These are phyloP conservation scores for Momotus momota DNA, from an alignment of 2,797 vertebrate species.

Conservation along the genomic window DNA sequence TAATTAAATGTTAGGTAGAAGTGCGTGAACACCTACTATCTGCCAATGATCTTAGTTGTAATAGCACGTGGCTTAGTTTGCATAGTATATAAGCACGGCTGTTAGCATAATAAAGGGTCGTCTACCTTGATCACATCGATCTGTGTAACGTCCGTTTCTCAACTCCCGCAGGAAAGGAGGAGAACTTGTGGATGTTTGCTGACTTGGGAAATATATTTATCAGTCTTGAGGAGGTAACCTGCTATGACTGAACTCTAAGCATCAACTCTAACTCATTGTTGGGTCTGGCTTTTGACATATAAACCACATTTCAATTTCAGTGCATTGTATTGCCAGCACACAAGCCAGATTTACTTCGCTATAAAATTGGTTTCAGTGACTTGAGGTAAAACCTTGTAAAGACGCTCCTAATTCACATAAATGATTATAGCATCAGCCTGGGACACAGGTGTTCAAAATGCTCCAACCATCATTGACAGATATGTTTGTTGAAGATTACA, in stretches of 20 bases:
- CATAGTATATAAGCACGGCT: no score
- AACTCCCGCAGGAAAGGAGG: background rate
- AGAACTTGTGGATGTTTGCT: background rate
- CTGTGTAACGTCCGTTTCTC: no score
- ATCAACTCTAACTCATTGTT: background rate
- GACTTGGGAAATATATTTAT: background rate
- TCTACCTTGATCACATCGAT: no score
- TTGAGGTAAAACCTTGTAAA: background rate
- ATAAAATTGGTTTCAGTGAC: background rate
- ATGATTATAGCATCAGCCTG: background rate
- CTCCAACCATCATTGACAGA: background rate
- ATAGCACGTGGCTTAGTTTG: no score
- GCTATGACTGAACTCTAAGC: background rate
- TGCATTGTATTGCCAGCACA: background rate
- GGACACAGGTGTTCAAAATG: background rate
- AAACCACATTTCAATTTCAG: background rate
- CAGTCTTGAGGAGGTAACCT: background rate
- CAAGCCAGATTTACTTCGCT: background rate
- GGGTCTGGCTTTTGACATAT: background rate
- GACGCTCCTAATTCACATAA: background rate
- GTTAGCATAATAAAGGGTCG: no score
- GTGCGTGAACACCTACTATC: no score
- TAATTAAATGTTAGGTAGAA: no score
- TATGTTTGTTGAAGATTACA: background rate
- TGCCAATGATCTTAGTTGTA: no score